phyloP scores from a whole-genome alignment of 2,888 invertebrate genomes.

The Chesias legatella region DNA sequence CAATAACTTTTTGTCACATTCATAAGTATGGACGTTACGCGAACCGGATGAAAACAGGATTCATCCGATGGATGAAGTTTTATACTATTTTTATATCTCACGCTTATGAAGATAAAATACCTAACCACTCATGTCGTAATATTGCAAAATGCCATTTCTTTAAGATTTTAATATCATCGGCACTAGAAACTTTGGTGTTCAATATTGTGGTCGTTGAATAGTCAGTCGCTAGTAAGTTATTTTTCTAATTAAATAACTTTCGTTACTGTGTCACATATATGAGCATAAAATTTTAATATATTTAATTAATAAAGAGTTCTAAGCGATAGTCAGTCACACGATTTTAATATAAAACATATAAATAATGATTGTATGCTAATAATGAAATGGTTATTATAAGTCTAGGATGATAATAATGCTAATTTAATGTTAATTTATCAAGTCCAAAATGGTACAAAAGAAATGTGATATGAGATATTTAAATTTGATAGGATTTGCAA shows the following conservation, averaged over 20 bases:
- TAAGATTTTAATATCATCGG: not conserved
- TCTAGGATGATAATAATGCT: too few relatives aligned
- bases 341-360: not conserved
- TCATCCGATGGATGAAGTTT: constrained; percentile 12
- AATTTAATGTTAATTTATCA: too few relatives aligned
- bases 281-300: too few relatives aligned
- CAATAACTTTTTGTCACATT: constrained; percentile 5
- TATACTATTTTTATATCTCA: constrained; percentile 15
- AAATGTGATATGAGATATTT: too few relatives aligned
- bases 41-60: constrained; percentile 25
- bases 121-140: constrained; percentile 5
- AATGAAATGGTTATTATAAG: too few relatives aligned
- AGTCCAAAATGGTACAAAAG: too few relatives aligned
- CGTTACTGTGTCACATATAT: too few relatives aligned
- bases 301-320: too few relatives aligned
- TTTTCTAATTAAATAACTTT: too few relatives aligned
- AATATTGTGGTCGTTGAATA: not conserved
- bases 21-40: constrained; percentile 4
- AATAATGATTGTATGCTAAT: not conserved
- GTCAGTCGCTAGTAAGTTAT: too few relatives aligned
- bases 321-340: not conserved
- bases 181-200: too few relatives aligned
- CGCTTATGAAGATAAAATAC: constrained; percentile 7
- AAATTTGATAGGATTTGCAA: too few relatives aligned
- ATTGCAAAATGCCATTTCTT: constrained; percentile 8